phyloP scores from a whole-genome alignment of 64 coral and sea anemone genomes.

The Actinia equina region DNA sequence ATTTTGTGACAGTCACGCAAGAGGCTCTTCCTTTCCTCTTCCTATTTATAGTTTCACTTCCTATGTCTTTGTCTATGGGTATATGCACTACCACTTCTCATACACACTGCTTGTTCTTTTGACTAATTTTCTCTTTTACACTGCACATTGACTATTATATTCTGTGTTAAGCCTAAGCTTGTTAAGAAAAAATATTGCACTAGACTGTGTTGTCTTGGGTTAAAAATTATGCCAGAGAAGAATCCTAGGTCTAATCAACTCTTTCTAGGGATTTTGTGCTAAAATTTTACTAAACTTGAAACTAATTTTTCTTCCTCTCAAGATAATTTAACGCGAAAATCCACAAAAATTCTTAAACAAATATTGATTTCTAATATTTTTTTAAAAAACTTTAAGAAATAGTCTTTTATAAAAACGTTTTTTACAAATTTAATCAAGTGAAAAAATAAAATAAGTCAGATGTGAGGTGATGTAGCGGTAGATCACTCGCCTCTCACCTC shows the following conservation, averaged over 20 bases:
- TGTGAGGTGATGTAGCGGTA: too few species aligned
- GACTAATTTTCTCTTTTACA: neutral
- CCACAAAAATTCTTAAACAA: neutral
- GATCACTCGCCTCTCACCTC: too few species aligned
- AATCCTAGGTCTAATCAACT: neutral
- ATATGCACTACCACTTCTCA: neutral
- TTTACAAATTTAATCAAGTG: too few species aligned
- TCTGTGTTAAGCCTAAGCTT: slow-evolving; percentile 3
- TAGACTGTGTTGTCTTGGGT: neutral
- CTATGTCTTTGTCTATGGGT: neutral
- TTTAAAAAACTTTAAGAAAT: neutral
- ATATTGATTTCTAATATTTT: neutral
- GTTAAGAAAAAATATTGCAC: slow-evolving; percentile 7
- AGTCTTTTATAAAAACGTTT: neutral
- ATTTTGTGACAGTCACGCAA: neutral
- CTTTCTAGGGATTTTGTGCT: neutral
- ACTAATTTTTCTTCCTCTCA: neutral
- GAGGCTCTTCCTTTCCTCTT: neutral
- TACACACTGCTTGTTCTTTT: neutral
- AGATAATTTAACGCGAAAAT: neutral
- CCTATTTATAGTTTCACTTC: neutral
- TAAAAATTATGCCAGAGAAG: neutral
- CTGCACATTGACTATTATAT: neutral
- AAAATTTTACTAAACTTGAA: neutral
- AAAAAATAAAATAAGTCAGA: too few species aligned